These are phyloP conservation scores for Cynoglossus semilaevis DNA, from an alignment of 2,113 vertebrate genomes.

Conservation along the genomic window DNA sequence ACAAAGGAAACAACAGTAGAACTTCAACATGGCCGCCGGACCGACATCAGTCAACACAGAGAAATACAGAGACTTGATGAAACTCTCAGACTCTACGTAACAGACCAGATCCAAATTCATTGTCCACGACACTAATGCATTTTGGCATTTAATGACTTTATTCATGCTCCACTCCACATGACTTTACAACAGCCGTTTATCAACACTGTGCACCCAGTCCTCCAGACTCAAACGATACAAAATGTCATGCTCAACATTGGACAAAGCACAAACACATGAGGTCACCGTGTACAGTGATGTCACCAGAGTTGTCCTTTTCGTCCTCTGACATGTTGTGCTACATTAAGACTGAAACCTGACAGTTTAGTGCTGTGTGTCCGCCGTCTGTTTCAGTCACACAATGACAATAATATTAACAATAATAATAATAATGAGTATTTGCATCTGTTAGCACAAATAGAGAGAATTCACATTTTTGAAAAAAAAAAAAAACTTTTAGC, in stretches of 20 bases:
- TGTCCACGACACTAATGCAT: neutral
- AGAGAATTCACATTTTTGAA: conserved; percentile 37
- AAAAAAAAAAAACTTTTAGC: conserved; percentile 13
- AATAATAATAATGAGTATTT: conserved; percentile 12
- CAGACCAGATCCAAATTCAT: neutral
- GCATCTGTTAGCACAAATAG: conserved; percentile 32
- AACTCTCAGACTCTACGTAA: too few relatives aligned
- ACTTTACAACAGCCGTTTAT: conserved; percentile 32
- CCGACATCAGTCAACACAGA: too few relatives aligned
- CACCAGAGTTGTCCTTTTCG: conserved; percentile 29
- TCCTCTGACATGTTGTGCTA: conserved; percentile 25
- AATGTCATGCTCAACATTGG: conserved; percentile 67
- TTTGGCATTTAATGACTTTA: conserved; percentile 41
- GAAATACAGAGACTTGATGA: too few relatives aligned
- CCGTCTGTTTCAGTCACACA: conserved; percentile 40
- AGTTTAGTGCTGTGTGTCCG: conserved; percentile 37
- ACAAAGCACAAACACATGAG: conserved; percentile 66
- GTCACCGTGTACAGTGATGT: conserved; percentile 48
- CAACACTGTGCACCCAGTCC: conserved; percentile 18
- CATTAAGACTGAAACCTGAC: conserved; percentile 39
- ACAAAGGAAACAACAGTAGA: too few relatives aligned
- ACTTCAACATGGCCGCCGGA: too few relatives aligned
- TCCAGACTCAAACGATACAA: conserved; percentile 29
- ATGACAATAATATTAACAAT: conserved; percentile 1
- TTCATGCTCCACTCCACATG: conserved; percentile 54